Base-by-base conservation (phyloP, 2,888 invertebrate genomes). In the Nebria salina region DNA sequence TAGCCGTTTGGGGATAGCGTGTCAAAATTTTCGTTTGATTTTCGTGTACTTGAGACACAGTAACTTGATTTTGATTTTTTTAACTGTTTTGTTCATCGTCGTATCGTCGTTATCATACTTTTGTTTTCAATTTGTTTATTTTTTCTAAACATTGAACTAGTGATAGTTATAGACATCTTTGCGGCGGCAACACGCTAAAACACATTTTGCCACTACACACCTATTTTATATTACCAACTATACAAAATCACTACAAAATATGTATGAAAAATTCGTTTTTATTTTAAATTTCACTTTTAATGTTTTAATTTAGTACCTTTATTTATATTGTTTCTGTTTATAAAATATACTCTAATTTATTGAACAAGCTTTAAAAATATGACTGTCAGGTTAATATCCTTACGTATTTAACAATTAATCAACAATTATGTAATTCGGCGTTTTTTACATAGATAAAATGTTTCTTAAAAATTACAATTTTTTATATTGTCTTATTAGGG, bases 21-120 rank as follows among this genome's bases (percentile, higher is more conserved):
- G 54, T 72, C 34, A 75, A 75, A 75, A 76, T 82, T 84, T 84
- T 75, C 82, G 83, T 83, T 84, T 84, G 77, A 84, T 83, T 82
- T 83, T 84, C 72, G 83, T 83, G 70, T 83, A 83, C 83, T 83
- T 84, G 64, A 82, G 82, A 75, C 82, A 83, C 72, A 75, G 82
- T 64, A 82, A 82, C 76, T 83, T 83, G 65, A 72, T 54, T 83
- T 82, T 83, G 80, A 82, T 75, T 66, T 75, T 75, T 20, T 70
- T 42, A 26, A 75, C 20, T 68, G 65, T 76, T 68, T 70, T 26
- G 72, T 11, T 81, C 81, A 81, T 75, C 26, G 20, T 75, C 68
- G 54, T 41, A 42, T 73, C 20, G 43, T 25, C 20, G 15, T 7
- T 20, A 43, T 75, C 41, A 73, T 78, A 43, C 20, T 54, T n/a